phyloP scores from a whole-genome alignment of 2,113 vertebrate species.

The Poecilia latipinna region DNA sequence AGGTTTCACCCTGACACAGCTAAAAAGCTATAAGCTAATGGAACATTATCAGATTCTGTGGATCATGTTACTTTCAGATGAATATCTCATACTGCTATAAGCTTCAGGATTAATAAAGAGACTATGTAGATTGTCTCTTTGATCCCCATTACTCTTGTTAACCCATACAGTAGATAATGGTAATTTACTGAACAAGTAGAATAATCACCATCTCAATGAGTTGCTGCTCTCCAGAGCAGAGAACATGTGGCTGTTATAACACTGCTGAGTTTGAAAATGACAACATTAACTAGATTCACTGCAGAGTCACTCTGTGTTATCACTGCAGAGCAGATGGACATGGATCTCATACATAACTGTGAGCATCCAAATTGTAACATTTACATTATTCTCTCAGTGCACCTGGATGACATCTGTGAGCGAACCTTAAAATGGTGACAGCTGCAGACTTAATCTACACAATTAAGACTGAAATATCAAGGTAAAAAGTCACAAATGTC shows the following conservation, averaged over 20 bases:
- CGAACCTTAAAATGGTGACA: not conserved
- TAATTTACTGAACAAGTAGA: not conserved
- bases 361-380: not conserved
- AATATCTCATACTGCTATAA: not conserved
- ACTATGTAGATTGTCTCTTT: not conserved
- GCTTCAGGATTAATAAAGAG: not conserved
- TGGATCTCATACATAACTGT: not conserved
- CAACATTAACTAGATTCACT: not conserved
- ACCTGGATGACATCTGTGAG: not conserved
- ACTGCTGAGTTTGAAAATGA: not conserved
- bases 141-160: not conserved
- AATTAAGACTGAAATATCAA: too few relatives aligned
- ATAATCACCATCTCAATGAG: constrained; percentile 12
- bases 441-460: too few relatives aligned
- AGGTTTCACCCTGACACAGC: not conserved
- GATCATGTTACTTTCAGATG: not conserved
- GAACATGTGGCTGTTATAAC: not conserved
- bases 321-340: not conserved
- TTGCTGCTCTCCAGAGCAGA: constrained; percentile 1
- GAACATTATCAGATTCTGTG: too few relatives aligned
- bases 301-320: not conserved
- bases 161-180: not conserved
- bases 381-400: not conserved
- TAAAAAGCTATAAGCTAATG: not conserved
- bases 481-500: too few relatives aligned